Evolutionary conservation across 2,113 vertebrate species (phyloP), one percentile per base, ranked within the genome.

Genomic region (Hydropotes inermis): DNA sequence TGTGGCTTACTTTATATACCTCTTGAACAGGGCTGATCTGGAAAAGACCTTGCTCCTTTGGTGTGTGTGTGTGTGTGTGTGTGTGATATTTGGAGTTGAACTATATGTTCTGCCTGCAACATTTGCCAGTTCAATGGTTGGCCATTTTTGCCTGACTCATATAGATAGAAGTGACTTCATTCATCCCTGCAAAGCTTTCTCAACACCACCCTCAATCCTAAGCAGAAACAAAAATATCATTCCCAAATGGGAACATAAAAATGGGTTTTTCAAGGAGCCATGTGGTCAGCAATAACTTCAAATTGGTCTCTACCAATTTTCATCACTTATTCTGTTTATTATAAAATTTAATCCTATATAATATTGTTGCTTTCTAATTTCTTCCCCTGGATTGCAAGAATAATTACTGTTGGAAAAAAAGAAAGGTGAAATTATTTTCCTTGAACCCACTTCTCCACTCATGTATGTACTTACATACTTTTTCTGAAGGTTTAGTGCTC

Each of bases 161-260:
- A 52, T n/a, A 64, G 67, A 52, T 36, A 93, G 78, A 95, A 47
- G 13, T 91, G 89, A 96, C 85, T 92, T 89, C 93, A 93, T 91
- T 81, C 28, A 83, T 86, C 25, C 70, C 84, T 47, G 13, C 15
- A 8, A 57, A 82, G 47, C 55, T 70, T 92, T 96, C 82, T 82
- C 90, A 70, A 14, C 21, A 74, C n/a, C 39, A 19, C 27, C 30
- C 39, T 16, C 2, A 3, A 7, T 33, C 50, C 36, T 82, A 57
- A 76, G 54, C 19, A 76, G 79, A 93, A 94, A 64, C 30, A 74
- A 52, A 89, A 88, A 58, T 89, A 74, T 19, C 76, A 74, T 30
- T 76, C n/a, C 54, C 76, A 89, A 78, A 50, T 82, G 13, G 50
- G 39, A 89, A 85, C 74, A 79, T 88, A 50, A 85, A 92, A 74